Base-by-base conservation (phyloP, 2,888 invertebrate species). In the Tetheella fluctuosa region DNA sequence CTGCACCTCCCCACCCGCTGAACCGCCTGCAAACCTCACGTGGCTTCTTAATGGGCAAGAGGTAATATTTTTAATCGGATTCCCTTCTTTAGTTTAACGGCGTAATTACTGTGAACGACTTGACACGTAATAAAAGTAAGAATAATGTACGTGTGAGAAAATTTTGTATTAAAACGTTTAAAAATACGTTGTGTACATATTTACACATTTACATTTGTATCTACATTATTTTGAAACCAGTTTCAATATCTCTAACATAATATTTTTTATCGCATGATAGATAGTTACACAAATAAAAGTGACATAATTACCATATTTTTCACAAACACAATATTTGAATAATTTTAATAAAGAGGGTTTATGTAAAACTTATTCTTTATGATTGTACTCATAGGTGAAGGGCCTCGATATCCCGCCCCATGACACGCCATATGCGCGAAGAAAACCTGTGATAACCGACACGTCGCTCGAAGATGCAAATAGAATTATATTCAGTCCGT, bases 1-100 rank as follows among this genome's bases (percentile, higher is more conserved):
- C 88, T 96, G 96, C 84, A 94, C 95, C 17, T 94, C 95, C 6
- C 93, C 95, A 13, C 94, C 95, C 10, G 95, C 96, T 15, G 94
- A 94, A 70, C 96, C 96, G 0, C 93, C 95, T 5, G 95, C 95
- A 34, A 94, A 94, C 72, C 93, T 96, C 67, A 95, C 94, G 70
- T 96, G 96, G 94, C 89, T 95, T 55, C 91, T 96, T 64, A 96
- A 96, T 84, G 95, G 95, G 83, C 95, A 95, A 83, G 90, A 92
- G 90, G 92, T 91, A 79, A 65, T 60, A 57, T 48, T 34, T 17
- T 55, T 12, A 34, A 20, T 34, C 20, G 20, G 20, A 20, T 48
- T 48, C 3, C 48, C 48, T 20, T 42, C 42, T 42, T 42, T 15
- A 7, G 42, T 42, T 42, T 17, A 42, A 42, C 3, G 20, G 10